These are phyloP conservation scores for Yponomeuta sedellus DNA, from an alignment of 2,888 invertebrate genomes.

Conservation along the genomic window DNA sequence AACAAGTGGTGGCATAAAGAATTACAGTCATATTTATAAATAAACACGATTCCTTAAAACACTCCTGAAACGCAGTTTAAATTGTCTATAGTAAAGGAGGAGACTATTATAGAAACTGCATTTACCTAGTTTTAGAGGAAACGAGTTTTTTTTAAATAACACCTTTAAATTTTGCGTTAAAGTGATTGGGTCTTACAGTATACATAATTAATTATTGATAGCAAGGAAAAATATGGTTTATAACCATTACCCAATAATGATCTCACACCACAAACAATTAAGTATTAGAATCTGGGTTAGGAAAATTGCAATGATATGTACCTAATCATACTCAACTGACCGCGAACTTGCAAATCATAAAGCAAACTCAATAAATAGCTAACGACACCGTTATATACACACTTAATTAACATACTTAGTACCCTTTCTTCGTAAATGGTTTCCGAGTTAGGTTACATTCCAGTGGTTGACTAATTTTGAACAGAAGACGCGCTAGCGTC, in stretches of 20 bases:
- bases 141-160: too few relatives aligned
- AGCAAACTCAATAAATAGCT: constrained; percentile 66
- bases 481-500: constrained; percentile 3
- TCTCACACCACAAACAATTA: constrained; percentile 12
- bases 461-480: constrained; percentile 47
- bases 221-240: constrained; percentile 39
- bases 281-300: constrained; percentile 38
- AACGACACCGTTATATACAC: constrained; percentile 57
- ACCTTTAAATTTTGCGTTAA: too few relatives aligned
- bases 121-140: too few relatives aligned
- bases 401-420: constrained; percentile 62
- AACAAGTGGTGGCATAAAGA: constrained; percentile 61
- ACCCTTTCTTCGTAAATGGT: constrained; percentile 70
- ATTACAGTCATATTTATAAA: constrained; percentile 40
- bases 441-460: constrained; percentile 58
- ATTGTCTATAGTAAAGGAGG: too few relatives aligned
- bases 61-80: too few relatives aligned
- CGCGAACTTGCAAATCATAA: constrained; percentile 60
- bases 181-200: not conserved
- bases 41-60: too few relatives aligned
- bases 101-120: too few relatives aligned
- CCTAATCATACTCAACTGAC: constrained; percentile 66
- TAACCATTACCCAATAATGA: constrained; percentile 41
- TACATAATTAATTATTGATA: not conserved
- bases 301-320: constrained; percentile 70